Conservation (phyloP, 2,113 vertebrate species). For the Antechinus flavipes region DNA sequence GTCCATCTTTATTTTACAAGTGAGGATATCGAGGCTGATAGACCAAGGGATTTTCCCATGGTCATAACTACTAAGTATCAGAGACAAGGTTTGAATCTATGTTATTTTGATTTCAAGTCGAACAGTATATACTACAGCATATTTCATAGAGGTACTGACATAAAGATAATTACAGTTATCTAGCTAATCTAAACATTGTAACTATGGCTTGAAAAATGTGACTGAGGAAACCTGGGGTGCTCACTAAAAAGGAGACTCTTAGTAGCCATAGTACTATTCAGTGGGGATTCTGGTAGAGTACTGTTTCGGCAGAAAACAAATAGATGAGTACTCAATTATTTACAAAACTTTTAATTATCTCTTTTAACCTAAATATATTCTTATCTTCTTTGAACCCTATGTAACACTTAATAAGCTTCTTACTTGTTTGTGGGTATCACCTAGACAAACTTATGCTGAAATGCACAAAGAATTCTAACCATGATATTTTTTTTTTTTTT, state of each 20-base stretch:
- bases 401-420: background rate
- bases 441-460: conserved; percentile 36
- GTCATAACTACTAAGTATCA: background rate
- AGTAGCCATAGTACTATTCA: background rate
- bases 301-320: background rate
- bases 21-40: background rate
- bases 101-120: background rate
- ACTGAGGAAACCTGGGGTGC: background rate
- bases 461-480: conserved; percentile 12
- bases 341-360: background rate
- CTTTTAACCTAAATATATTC: background rate
- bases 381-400: background rate
- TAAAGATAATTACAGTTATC: background rate
- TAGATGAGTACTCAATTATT: background rate
- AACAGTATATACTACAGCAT: background rate
- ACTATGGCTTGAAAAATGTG: background rate
- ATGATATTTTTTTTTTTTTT: background rate
- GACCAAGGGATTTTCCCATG: background rate
- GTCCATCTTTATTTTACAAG: background rate
- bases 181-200: background rate
- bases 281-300: background rate
- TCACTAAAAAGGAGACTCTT: background rate
- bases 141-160: background rate
- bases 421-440: background rate
- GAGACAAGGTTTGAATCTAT: background rate